Conservation (phyloP, 2,797 vertebrate species). For the Protosalanx chinensis region DNA sequence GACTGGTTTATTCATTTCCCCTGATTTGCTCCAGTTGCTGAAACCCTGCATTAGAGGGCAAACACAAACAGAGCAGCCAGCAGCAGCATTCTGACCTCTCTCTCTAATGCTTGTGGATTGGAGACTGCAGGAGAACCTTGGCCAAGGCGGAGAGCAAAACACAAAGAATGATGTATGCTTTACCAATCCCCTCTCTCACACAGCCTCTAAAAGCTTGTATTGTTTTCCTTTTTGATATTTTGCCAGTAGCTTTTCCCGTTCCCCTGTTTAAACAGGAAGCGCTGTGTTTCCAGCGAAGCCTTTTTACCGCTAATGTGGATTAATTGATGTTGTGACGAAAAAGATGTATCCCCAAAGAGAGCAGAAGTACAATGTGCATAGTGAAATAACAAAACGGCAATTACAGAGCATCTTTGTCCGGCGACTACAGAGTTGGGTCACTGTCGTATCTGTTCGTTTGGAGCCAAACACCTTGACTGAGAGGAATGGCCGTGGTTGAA, state of each 20-base stretch:
- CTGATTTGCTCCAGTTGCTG: constrained; percentile 10
- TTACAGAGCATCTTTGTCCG: neutral
- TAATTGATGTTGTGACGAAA: neutral
- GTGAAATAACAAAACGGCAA: neutral
- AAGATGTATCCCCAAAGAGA: neutral
- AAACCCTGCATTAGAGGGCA: constrained; percentile 15
- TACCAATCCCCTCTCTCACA: constrained; percentile 51
- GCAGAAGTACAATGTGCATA: neutral
- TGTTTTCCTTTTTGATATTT: constrained; percentile 46
- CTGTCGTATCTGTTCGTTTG: neutral
- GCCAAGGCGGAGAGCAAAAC: constrained; percentile 35
- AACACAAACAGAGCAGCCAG: constrained; percentile 3
- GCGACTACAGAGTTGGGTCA: neutral
- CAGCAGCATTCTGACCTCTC: constrained; percentile 7
- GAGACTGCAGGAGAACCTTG: constrained; percentile 1
- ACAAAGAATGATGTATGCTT: constrained; percentile 71
- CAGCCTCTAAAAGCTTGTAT: constrained; percentile 50
- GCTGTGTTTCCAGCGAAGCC: neutral
- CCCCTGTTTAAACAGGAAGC: neutral
- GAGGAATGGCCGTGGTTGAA: neutral
- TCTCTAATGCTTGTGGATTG: constrained; percentile 13
- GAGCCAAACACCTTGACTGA: constrained; percentile 13
- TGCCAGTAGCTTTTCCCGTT: constrained; percentile 43
- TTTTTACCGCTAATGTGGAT: neutral
- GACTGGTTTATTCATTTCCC: constrained; percentile 12